Percentiles rank a stretch among this genome's conserved stretches.
phyloP scores from a whole-genome alignment of 2,888 invertebrate genomes.

The Microchrysa polita region DNA sequence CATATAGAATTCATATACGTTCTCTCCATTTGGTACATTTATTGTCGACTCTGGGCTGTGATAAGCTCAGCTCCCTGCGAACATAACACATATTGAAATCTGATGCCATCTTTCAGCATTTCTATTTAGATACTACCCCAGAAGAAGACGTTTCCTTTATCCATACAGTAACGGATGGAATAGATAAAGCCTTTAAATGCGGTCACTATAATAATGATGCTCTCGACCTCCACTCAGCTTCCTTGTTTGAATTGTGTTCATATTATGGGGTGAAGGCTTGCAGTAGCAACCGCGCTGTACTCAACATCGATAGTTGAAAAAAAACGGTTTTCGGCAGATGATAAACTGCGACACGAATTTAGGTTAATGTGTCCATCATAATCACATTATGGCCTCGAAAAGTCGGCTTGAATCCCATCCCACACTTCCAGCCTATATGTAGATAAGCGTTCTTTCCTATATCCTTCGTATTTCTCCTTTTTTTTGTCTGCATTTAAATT shows the following conservation, averaged over 20 bases:
- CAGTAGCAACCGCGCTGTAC: too few relatives aligned
- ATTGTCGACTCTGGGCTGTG: conserved; percentile 19
- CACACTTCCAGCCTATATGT: too few relatives aligned
- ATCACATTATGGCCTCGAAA: conserved; percentile 44
- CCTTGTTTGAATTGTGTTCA: too few relatives aligned
- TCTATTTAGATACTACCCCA: not conserved
- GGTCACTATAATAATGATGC: not conserved
- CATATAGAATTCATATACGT: conserved; percentile 25
- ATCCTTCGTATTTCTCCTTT: too few relatives aligned
- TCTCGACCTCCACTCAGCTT: too few relatives aligned
- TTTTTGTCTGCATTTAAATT: not conserved
- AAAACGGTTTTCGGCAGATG: not conserved
- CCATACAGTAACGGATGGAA: not conserved
- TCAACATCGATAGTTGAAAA: not conserved
- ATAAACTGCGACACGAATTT: conserved; percentile 37
- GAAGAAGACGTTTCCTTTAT: too few relatives aligned
- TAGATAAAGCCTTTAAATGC: not conserved
- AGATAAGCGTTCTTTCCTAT: not conserved
- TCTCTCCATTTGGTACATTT: conserved; percentile 13
- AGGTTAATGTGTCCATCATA: conserved; percentile 45
- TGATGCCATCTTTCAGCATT: conserved; percentile 12
- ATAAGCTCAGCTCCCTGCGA: not conserved
- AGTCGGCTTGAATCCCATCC: conserved; percentile 14
- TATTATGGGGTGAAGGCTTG: too few relatives aligned
- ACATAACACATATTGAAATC: conserved; percentile 2